These are phyloP conservation scores for Drosophila saltans DNA, from an alignment of 1,140 invertebrate species.

Conservation along the genomic window DNA sequence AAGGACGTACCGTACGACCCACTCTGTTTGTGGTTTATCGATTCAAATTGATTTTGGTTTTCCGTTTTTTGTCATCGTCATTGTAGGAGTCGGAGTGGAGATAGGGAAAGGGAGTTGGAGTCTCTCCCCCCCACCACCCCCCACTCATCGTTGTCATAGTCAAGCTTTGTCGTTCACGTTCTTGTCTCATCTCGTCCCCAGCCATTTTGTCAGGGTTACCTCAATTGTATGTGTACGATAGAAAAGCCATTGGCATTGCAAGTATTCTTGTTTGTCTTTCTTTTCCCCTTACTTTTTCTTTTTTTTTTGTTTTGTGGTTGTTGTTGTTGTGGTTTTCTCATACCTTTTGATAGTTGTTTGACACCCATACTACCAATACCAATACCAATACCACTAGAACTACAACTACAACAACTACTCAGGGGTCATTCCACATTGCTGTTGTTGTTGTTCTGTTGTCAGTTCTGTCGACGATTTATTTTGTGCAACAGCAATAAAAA, in stretches of 20 bases:
- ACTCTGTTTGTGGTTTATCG: conserved; percentile 69
- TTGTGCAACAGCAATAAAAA: conserved; percentile 39
- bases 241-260: conserved; percentile 50
- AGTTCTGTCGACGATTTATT: conserved; percentile 46
- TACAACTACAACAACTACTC: background rate
- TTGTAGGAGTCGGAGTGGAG: conserved; percentile 14
- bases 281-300: background rate
- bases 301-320: background rate
- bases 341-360: too few species aligned
- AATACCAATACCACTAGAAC: too few species aligned
- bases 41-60: conserved; percentile 74
- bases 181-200: background rate
- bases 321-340: conserved; percentile 12
- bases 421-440: conserved; percentile 6
- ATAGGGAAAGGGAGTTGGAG: background rate
- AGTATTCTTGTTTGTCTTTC: conserved; percentile 30
- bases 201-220: conserved; percentile 28
- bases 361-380: too few species aligned
- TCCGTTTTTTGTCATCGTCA: conserved; percentile 43
- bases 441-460: conserved; percentile 15
- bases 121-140: background rate
- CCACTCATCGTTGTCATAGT: conserved; percentile 11
- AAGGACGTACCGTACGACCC: conserved; percentile 16
- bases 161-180: conserved; percentile 3
- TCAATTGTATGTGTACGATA: conserved; percentile 36